Percentiles rank a stretch among this genome's conserved stretches.
Conservation (phyloP, 2,113 vertebrate species). For the Urocitellus parryii region DNA sequence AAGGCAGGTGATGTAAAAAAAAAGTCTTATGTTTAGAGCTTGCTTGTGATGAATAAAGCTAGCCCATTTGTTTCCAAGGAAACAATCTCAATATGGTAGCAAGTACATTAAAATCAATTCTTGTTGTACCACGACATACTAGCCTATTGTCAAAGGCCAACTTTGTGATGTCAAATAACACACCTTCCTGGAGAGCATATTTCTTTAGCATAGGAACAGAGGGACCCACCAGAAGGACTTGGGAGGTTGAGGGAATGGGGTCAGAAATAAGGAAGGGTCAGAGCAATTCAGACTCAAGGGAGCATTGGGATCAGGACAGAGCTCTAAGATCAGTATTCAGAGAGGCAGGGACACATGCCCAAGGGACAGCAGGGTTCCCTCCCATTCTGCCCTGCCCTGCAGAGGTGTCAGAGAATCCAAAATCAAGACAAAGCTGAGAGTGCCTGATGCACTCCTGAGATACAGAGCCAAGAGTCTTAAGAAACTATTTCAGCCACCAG, state of each 20-base stretch:
- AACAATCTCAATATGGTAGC: background rate
- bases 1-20: background rate
- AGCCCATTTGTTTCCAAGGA: conserved; percentile 44
- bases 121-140: background rate
- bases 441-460: background rate
- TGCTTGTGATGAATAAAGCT: background rate
- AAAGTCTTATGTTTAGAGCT: background rate
- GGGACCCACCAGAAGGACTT: background rate
- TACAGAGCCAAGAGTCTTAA: background rate
- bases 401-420: background rate
- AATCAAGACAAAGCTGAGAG: conserved; percentile 38
- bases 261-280: background rate
- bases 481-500: conserved; percentile 1
- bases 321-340: conserved; percentile 28
- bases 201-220: background rate
- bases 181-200: background rate
- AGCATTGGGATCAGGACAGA: background rate
- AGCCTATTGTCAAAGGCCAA: background rate
- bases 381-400: background rate
- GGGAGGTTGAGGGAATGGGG: background rate
- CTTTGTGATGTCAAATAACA: background rate
- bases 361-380: conserved; percentile 3
- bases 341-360: background rate
- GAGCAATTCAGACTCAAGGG: conserved; percentile 9
- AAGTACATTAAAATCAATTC: background rate